These are phyloP conservation scores for Nomada goodeniana DNA, from an alignment of 2,888 invertebrate species.

Conservation along the genomic window DNA sequence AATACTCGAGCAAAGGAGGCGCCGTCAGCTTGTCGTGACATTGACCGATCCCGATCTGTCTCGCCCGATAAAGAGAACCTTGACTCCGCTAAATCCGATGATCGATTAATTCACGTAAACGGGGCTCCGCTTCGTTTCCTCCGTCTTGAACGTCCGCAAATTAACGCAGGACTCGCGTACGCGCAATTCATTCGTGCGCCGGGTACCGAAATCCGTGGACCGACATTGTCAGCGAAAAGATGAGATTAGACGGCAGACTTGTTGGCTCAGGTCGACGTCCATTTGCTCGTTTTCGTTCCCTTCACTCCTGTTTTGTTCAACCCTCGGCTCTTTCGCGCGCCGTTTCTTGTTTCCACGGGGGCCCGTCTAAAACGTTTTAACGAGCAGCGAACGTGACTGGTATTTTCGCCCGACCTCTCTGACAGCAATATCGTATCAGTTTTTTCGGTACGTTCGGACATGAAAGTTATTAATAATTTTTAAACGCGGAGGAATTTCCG, in stretches of 20 bases:
- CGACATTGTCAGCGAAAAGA: constrained; percentile 39
- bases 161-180: neutral
- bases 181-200: neutral
- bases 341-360: neutral
- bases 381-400: neutral
- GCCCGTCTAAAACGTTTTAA: constrained; percentile 1
- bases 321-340: constrained; percentile 13
- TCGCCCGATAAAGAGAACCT: neutral
- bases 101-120: constrained; percentile 17
- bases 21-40: neutral
- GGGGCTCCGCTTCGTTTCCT: neutral
- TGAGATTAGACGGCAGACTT: constrained; percentile 62
- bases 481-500: no score
- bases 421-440: neutral
- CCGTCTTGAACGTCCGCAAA: neutral
- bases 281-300: constrained; percentile 55
- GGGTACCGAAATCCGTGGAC: neutral
- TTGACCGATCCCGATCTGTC: constrained; percentile 11
- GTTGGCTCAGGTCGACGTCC: constrained; percentile 69
- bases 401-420: neutral
- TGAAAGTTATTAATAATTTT: no score
- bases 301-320: constrained; percentile 28
- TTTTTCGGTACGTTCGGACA: no score
- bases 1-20: neutral
- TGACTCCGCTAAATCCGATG: constrained; percentile 7